A percentile compares a stretch with the other conserved stretches of the same genome.
Evolutionary conservation across 2,797 vertebrate species (phyloP).

Genomic region (Rhinogobio ventralis): DNA sequence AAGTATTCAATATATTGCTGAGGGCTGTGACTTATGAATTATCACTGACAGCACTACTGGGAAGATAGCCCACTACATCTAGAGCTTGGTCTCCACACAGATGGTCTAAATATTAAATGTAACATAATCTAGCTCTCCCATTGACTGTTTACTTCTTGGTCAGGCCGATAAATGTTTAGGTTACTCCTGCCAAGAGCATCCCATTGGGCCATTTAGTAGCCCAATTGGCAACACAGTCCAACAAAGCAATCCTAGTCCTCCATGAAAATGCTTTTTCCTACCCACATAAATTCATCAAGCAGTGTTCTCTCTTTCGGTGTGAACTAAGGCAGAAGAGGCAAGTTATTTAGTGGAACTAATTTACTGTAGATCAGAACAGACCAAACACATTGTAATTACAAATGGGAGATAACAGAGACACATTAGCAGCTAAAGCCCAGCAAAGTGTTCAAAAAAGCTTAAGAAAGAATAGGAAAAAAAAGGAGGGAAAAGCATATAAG

Average conservation of each 20-base stretch:
- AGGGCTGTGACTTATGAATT: slow-evolving; percentile 14
- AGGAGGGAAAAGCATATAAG: not conserved
- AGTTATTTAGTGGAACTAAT: slow-evolving; percentile 57
- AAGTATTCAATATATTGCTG: not conserved
- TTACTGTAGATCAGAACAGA: slow-evolving; percentile 38
- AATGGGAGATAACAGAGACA: slow-evolving; percentile 9
- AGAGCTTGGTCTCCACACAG: not conserved
- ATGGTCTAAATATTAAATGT: slow-evolving; percentile 30
- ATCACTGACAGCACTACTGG: slow-evolving; percentile 6
- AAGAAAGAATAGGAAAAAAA: not conserved
- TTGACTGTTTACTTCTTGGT: slow-evolving; percentile 47
- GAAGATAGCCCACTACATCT: not conserved
- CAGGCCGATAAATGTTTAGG: slow-evolving; percentile 46
- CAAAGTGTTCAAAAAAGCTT: slow-evolving; percentile 15
- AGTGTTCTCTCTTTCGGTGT: slow-evolving; percentile 49
- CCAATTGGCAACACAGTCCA: slow-evolving; percentile 42
- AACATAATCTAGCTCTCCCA: slow-evolving; percentile 16
- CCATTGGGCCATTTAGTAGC: slow-evolving; percentile 49
- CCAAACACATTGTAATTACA: slow-evolving; percentile 27
- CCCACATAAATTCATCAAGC: slow-evolving; percentile 55
- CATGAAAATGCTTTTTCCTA: slow-evolving; percentile 52
- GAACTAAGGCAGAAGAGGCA: slow-evolving; percentile 8
- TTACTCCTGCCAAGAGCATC: slow-evolving; percentile 46
- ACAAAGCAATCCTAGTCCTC: slow-evolving; percentile 48
- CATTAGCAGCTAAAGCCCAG: slow-evolving; percentile 6